A percentile compares a stretch with the other conserved stretches of the same genome.
These are phyloP conservation scores for Rallus limicola DNA, from an alignment of 2,113 vertebrate species.

Conservation along the genomic window DNA sequence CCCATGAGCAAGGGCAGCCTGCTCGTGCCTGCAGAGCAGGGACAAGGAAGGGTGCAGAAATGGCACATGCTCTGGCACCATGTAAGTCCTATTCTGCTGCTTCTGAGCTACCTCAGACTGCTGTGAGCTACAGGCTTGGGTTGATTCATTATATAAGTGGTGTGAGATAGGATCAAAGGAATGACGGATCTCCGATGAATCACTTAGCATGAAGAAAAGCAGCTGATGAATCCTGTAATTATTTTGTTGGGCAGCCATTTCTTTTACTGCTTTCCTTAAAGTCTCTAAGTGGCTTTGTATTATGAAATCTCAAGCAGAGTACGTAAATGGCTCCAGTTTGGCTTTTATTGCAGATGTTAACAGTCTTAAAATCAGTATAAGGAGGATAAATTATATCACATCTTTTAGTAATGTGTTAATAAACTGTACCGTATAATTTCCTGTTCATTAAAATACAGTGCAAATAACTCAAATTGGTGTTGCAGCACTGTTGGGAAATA, in stretches of 20 bases:
- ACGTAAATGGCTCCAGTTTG: background rate
- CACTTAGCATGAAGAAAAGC: background rate
- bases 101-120: background rate
- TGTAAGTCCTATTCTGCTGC: background rate
- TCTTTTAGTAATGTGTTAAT: background rate
- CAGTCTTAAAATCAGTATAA: background rate
- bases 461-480: background rate
- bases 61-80: background rate
- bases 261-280: background rate
- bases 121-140: background rate
- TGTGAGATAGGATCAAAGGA: constrained; percentile 2
- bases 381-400: background rate
- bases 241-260: background rate
- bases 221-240: background rate
- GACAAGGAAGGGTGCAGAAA: background rate
- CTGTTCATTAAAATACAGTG: background rate
- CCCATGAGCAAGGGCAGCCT: background rate
- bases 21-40: background rate
- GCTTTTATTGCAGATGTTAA: constrained; percentile 6
- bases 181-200: background rate
- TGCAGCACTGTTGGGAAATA: background rate
- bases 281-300: background rate
- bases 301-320: background rate
- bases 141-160: background rate
- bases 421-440: background rate